Evolutionary conservation across 2,797 vertebrate species (phyloP).

Genomic region (Pseudomugil tenellus): DNA sequence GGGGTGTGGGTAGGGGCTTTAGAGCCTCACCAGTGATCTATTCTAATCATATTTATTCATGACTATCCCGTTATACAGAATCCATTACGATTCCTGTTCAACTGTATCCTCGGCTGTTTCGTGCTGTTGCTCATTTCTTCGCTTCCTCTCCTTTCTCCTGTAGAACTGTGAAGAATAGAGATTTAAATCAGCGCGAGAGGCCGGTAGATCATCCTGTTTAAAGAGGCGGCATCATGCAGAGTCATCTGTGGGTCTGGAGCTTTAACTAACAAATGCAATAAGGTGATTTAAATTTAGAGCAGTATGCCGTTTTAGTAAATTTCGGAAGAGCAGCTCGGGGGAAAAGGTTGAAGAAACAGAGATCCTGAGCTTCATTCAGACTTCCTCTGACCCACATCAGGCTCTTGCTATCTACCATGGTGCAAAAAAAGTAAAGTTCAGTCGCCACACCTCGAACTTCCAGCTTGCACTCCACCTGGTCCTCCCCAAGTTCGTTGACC

Average conservation of each 20-base stretch:
- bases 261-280: conserved; percentile 45
- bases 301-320: no score
- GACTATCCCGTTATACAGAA: conserved; percentile 70
- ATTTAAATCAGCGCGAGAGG: conserved; percentile 49
- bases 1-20: conserved; percentile 43
- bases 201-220: conserved; percentile 39
- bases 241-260: conserved; percentile 31
- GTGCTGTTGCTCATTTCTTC: conserved; percentile 72
- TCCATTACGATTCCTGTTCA: conserved; percentile 68
- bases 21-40: conserved; percentile 67
- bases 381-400: not conserved
- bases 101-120: conserved; percentile 61
- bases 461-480: conserved; percentile 88
- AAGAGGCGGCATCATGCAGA: conserved; percentile 23
- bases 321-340: conserved; percentile 24
- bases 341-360: conserved; percentile 26
- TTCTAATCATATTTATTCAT: conserved; percentile 78
- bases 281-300: conserved; percentile 48
- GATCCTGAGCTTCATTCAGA: conserved; percentile 45
- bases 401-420: not conserved
- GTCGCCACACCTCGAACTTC: conserved; percentile 86
- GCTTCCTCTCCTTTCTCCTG: conserved; percentile 74
- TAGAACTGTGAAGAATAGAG: conserved; percentile 59
- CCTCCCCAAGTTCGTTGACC: conserved; percentile 88
- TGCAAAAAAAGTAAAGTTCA: not conserved